Evolutionary conservation across 2,797 vertebrate species (phyloP), one percentile per base, ranked within the genome.

Genomic region (Peromyscus nudipes): DNA sequence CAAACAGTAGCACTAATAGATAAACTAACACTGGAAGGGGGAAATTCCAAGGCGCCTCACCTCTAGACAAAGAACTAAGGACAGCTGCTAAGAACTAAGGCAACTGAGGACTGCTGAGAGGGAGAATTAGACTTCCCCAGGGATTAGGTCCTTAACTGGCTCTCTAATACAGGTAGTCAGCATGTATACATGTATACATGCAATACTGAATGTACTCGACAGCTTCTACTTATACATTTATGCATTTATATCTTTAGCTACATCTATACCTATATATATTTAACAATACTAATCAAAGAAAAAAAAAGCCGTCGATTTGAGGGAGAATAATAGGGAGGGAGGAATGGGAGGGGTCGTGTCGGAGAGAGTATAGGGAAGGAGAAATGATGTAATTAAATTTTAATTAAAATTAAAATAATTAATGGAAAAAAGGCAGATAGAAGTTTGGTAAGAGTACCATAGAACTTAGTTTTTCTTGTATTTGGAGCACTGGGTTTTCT

Each of bases 21-120:
- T 25, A 37, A 4, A 52, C 31, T n/a, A 86, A 52, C 49, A 6
- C 9, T n/a, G 12, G 5, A n/a, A 86, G 46, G 31, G 21, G 31
- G 9, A 17, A n/a, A 52, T 6, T 5, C 0, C 31, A 27, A 52
- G 64, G 31, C 1, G 1, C 31, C 14, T 37, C 7, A 27, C 13
- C 46, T 23, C 6, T 69, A 52, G 46, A 52, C 43, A 52, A 16
- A 86, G 65, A 52, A 69, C 64, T 16, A 69, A 43, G 11, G 37
- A 75, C 37, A 75, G 40, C 37, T 25, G 4, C 11, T 43, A 27
- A 17, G 84, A 86, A 52, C 7, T 4, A n/a, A 25, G 31, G 34
- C 21, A 49, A 67, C 29, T 49, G 27, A n/a, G 34, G 4, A 46
- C 12, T 17, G 34, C 34, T 3, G 11, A 52, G 84, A 65, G 11